A percentile compares a stretch with the other conserved stretches of the same genome.
These are phyloP conservation scores for Diorhabda carinulata DNA, from an alignment of 1,140 invertebrate genomes.

Conservation along the genomic window DNA sequence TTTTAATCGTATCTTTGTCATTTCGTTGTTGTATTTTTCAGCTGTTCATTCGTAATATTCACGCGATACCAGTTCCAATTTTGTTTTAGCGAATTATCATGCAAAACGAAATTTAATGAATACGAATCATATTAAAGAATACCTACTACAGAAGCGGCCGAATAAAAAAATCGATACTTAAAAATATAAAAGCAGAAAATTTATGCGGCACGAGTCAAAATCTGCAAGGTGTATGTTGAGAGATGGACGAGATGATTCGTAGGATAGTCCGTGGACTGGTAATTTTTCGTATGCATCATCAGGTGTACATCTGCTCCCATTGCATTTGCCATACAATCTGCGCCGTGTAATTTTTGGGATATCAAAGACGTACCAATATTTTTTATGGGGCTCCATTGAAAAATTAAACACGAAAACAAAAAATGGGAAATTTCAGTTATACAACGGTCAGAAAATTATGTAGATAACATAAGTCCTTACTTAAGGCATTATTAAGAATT, in stretches of 20 bases:
- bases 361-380: not conserved
- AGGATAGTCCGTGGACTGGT: not conserved
- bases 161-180: not conserved
- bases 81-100: not conserved
- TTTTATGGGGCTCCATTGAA: no score
- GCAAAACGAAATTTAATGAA: not conserved
- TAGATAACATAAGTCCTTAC: no score
- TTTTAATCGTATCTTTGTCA: no score
- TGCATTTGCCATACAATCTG: slow-evolving; percentile 5
- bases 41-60: not conserved
- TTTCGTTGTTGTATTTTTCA: no score
- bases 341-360: not conserved
- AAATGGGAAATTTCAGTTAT: no score
- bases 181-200: not conserved
- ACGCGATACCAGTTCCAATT: not conserved
- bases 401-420: no score
- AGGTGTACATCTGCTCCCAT: slow-evolving; percentile 9
- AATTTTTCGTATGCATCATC: slow-evolving; percentile 5
- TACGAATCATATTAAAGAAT: not conserved
- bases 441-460: no score
- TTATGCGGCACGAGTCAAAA: slow-evolving; percentile 11
- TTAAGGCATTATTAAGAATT: no score
- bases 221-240: slow-evolving; percentile 10
- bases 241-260: not conserved
- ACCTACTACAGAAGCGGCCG: not conserved